These are phyloP conservation scores for Drosophila virilis DNA, from an alignment of 1,140 invertebrate genomes.

Conservation along the genomic window DNA sequence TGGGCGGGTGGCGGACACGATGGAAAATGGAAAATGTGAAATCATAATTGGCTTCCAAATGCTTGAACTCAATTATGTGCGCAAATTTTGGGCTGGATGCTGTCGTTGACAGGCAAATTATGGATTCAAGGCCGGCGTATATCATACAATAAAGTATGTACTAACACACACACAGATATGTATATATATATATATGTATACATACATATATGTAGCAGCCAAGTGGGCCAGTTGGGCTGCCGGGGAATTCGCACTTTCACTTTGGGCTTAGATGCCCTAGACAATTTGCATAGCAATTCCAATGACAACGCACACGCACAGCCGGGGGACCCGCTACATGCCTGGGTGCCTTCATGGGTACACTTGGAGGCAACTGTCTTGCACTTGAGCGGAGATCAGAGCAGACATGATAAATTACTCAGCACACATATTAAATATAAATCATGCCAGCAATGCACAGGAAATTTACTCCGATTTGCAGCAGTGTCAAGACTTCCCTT, in stretches of 20 bases:
- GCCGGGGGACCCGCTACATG: neutral
- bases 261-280: constrained; percentile 61
- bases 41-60: constrained; percentile 82
- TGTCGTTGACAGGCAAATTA: constrained; percentile 80
- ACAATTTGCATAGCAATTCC: constrained; percentile 71
- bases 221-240: constrained; percentile 1
- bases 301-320: constrained; percentile 5
- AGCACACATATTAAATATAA: constrained; percentile 77
- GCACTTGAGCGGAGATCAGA: constrained; percentile 36
- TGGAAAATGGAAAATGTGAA: constrained; percentile 61
- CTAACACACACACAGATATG: constrained; percentile 4
- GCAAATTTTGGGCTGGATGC: constrained; percentile 65
- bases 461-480: constrained; percentile 51
- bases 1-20: neutral
- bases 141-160: constrained; percentile 30
- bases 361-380: constrained; percentile 3
- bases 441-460: constrained; percentile 58
- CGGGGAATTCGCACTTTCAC: constrained; percentile 72
- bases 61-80: constrained; percentile 81
- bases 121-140: constrained; percentile 72
- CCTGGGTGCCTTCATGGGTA: neutral
- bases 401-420: constrained; percentile 75
- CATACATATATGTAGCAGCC: neutral
- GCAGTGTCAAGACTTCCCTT: constrained; percentile 17
- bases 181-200: neutral